Base-by-base conservation (phyloP, 1,140 invertebrate genomes). In the Sminthurides bifidus region DNA sequence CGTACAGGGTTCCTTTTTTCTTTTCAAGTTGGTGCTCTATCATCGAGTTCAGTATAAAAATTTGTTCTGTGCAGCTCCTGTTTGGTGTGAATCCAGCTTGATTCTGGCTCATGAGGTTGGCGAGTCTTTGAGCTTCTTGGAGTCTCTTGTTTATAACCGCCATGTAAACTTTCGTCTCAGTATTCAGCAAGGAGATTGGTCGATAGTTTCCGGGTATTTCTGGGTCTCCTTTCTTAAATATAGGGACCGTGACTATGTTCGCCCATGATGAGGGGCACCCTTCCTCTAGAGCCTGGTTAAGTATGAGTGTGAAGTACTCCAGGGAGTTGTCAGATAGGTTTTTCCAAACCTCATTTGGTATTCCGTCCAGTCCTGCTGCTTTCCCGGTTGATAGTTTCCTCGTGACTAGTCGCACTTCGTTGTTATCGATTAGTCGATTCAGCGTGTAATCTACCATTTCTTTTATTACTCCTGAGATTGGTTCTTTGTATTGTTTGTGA, bases 111-210 rank as follows among this genome's bases (percentile, higher is more conserved):
- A 67, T 45, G 15, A 54, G 59, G 0, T 58, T 38, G 29, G 54
- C 45, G 24, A 41, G 27, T 31, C 55, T 56, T 12, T 58, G 19
- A 58, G 59, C 67, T 1, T 19, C 27, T 10, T 57, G 45, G n/a
- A 68, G 24, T 53, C 66, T 55, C 3, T 45, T 54, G 12, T 45
- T 44, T n/a, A 68, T 43, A 3, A 68, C 52, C 3, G 38, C 52
- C 1, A 61, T 59, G 29, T 65, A 66, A 2, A 67, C 21, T 63
- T 68, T 67, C 1, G 46, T 29, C 17, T 52, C 37, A 12, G 54
- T 56, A 49, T 66, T 65, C 2, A 66, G 15, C 23, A 67, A 58
- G n/a, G 59, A 58, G 21, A 68, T 66, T n/a, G 64, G 64, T 29
- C 66, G 33, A 43, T 66, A 67, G 44, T 68, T 67, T 24, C 38